Base-by-base conservation (phyloP, 37 sponge, comb jelly and placozoan species). In the Eunapius fragilis region DNA sequence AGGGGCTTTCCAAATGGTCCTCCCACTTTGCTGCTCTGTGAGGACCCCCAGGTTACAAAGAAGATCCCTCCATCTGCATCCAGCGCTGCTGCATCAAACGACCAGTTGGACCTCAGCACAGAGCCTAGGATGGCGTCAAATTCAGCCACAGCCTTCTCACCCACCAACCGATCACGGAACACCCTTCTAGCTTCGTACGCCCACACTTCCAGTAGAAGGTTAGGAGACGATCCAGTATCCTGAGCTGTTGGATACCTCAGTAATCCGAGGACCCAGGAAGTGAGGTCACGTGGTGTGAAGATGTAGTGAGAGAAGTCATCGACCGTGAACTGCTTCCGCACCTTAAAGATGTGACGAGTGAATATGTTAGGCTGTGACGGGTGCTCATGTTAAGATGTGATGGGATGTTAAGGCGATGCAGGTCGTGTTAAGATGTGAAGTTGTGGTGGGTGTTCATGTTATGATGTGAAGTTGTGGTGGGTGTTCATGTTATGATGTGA, bases 231-330 rank as follows among this genome's bases (percentile, higher is more conserved):
- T 25, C 48, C 81, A 31, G 84, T 26, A 25, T 73, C 85, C 5
- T 82, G 24, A 22, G 78, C 41, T 13, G 85, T 77, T 35, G 84
- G 83, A 83, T 98, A 99, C 10, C 96, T 82, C 31, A 93, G 84
- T 31, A 99, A 91, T 30, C 91, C 88, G 1, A 90, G 86, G 24
- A 94, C 92, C 99, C 98, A 99, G 33, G 80, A 73, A n/a, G 98
- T 99, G 75, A 99, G 93, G 79, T 93, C 88, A 23, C 98, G 92
- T 28, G 99, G 99, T 49, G 96, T 98, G 92, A 97, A 98, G 36
- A 95, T 24, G 83, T 98, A 98, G 87, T 98, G 98, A 30, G 98
- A 88, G 86, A 90, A 82, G 73, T 85, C 75, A 67, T 98, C 98
- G 0, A 87, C 91, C n/a, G 94, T 91, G 83, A 95, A 98, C 47